These are phyloP conservation scores for Chelidonichthys spinosus DNA, from an alignment of 2,797 vertebrate species.

Conservation along the genomic window DNA sequence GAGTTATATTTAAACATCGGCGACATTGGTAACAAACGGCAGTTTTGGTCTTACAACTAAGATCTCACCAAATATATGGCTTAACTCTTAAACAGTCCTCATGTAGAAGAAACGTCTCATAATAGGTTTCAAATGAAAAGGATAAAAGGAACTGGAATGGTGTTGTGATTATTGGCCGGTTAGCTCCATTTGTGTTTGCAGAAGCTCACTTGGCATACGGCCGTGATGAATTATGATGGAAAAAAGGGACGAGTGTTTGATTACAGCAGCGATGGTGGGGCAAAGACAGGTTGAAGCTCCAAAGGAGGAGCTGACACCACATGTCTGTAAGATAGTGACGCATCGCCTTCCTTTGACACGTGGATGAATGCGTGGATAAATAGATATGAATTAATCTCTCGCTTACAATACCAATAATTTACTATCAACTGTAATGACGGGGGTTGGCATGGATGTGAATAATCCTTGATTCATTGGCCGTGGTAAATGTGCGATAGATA, in stretches of 20 bases:
- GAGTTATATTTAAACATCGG: too few relatives aligned
- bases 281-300: constrained; percentile 12
- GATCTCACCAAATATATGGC: background rate
- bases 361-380: background rate
- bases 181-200: background rate
- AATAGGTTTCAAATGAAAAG: background rate
- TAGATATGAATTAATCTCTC: constrained; percentile 23
- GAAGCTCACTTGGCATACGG: background rate
- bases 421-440: constrained; percentile 28
- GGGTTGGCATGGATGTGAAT: constrained; percentile 16
- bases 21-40: too few relatives aligned
- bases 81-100: background rate
- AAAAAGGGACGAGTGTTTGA: constrained; percentile 21
- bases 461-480: constrained; percentile 16
- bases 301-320: constrained; percentile 20
- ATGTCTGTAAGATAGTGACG: constrained; percentile 19
- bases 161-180: background rate
- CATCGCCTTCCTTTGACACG: constrained; percentile 3
- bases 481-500: constrained; percentile 19
- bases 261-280: background rate
- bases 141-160: background rate
- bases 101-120: background rate
- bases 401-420: constrained; percentile 26
- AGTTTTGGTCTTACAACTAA: too few relatives aligned
- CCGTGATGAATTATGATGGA: constrained; percentile 15